Percentiles rank a stretch among this genome's conserved stretches.
phyloP scores from a whole-genome alignment of 2,888 invertebrate species.

The Villa cingulata region DNA sequence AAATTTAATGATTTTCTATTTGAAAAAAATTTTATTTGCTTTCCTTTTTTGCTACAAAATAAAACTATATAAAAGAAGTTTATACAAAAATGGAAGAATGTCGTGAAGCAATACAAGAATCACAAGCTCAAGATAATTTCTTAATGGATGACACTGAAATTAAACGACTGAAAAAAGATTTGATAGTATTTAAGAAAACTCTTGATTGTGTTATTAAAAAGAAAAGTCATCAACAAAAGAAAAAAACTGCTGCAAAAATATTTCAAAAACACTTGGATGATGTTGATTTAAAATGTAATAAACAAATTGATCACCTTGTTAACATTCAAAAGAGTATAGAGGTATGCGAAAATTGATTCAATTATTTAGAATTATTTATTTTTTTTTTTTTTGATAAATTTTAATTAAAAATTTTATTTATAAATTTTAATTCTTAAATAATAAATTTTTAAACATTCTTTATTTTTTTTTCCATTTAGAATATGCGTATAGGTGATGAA shows the following conservation, averaged over 20 bases:
- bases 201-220: constrained; percentile 6
- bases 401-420: no score
- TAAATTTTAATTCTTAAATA: no score
- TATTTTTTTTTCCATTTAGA: no score
- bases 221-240: constrained; percentile 6
- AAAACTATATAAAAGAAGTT: constrained; percentile 5
- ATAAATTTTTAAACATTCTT: no score
- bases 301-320: constrained; percentile 9
- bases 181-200: constrained; percentile 7
- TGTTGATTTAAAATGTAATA: constrained; percentile 8
- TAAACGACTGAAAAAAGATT: constrained; percentile 7
- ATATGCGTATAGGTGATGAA: no score
- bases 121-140: background rate
- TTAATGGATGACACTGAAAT: constrained; percentile 7
- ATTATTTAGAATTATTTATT: no score
- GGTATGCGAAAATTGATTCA: no score
- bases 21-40: no score
- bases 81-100: constrained; percentile 6
- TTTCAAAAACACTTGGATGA: constrained; percentile 12
- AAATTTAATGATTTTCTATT: no score
- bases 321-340: constrained; percentile 10
- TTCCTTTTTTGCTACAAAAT: no score
- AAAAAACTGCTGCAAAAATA: constrained; percentile 10
- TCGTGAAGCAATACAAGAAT: constrained; percentile 6
- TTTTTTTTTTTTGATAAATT: no score